These are phyloP conservation scores for Napeogenes inachia DNA, from an alignment of 2,888 invertebrate species.

Conservation along the genomic window DNA sequence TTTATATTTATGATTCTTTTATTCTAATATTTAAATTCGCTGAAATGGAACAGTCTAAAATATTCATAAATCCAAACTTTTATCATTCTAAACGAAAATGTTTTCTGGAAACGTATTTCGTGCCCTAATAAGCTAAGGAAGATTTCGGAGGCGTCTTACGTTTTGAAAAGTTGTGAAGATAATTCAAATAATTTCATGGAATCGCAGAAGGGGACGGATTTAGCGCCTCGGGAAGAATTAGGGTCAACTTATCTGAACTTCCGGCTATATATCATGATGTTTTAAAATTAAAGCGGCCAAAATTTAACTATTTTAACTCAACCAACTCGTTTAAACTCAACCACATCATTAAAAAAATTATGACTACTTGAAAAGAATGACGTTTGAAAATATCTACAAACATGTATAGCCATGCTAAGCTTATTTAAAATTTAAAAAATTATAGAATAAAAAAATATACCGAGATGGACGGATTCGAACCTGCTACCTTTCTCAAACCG, in stretches of 20 bases:
- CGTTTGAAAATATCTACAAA: too few species aligned
- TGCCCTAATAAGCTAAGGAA: conserved; percentile 17
- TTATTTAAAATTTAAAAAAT: too few species aligned
- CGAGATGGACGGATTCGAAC: too few species aligned
- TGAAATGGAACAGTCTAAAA: neutral
- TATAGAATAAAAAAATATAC: too few species aligned
- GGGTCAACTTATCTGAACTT: conserved; percentile 24
- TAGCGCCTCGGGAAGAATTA: conserved; percentile 18
- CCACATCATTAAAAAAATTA: too few species aligned
- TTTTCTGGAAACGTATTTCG: neutral
- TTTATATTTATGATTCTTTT: too few species aligned
- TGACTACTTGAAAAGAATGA: too few species aligned
- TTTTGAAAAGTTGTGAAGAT: conserved; percentile 33
- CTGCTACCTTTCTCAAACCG: too few species aligned
- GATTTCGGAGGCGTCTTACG: conserved; percentile 24
- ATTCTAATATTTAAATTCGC: neutral
- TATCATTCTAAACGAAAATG: neutral
- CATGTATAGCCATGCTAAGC: too few species aligned
- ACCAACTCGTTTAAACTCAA: too few species aligned
- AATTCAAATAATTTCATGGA: conserved; percentile 32
- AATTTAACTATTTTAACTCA: too few species aligned
- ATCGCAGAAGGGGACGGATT: conserved; percentile 19
- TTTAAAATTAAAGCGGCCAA: conserved; percentile 16
- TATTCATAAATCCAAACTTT: neutral
- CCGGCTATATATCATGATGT: conserved; percentile 19